A percentile compares a stretch with the other conserved stretches of the same genome.
Evolutionary conservation across 2,113 vertebrate species (phyloP).

Genomic region (Callopanchax toddi): DNA sequence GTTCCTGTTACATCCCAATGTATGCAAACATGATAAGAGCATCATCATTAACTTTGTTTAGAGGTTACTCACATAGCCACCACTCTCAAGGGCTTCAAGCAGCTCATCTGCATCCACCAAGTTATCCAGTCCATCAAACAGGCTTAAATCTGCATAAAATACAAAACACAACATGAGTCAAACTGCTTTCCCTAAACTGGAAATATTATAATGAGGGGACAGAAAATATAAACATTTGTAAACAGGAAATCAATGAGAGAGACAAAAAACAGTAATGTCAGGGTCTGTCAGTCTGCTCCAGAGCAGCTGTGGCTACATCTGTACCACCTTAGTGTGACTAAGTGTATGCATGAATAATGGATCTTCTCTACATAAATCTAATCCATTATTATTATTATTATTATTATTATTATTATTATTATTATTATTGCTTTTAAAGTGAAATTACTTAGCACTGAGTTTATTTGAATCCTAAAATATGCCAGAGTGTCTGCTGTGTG

Average conservation of each 20-base stretch:
- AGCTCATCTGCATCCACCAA: constrained; percentile 83
- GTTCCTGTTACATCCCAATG: not conserved
- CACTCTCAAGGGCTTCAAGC: constrained; percentile 69
- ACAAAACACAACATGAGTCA: not conserved
- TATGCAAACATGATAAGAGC: not conserved
- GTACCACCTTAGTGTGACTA: too few species aligned
- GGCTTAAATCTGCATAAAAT: constrained; percentile 81
- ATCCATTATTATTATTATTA: too few species aligned
- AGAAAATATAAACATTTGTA: not conserved
- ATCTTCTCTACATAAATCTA: too few species aligned
- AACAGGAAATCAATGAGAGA: too few species aligned
- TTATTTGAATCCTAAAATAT: not conserved
- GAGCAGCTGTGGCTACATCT: too few species aligned
- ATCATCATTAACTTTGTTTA: not conserved
- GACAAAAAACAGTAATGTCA: too few species aligned
- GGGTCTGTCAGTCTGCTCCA: too few species aligned
- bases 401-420: too few species aligned
- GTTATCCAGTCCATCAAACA: constrained; percentile 88
- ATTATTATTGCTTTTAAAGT: not conserved
- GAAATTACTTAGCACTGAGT: not conserved
- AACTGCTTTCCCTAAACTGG: not conserved
- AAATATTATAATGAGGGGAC: not conserved
- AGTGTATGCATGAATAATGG: too few species aligned
- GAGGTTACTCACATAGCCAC: constrained; percentile 81
- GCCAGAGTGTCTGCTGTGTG: not conserved